Percentiles rank a stretch among this genome's conserved stretches.
Conservation (phyloP, 1,140 invertebrate species). For the Drosophila lowei region DNA sequence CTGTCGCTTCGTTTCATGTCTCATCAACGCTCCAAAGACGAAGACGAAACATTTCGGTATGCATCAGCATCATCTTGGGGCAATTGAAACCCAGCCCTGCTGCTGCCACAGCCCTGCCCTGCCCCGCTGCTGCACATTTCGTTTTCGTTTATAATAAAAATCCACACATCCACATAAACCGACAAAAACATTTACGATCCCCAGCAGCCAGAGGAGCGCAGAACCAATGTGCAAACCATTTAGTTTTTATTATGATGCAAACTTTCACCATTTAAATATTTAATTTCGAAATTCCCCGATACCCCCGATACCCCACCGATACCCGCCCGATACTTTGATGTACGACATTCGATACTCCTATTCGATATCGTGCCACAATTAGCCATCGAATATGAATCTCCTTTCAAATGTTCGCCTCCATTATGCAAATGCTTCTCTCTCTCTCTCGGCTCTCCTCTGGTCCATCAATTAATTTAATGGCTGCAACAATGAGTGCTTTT, state of each 20-base stretch:
- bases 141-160: constrained; percentile 57
- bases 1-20: constrained; percentile 67
- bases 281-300: constrained; percentile 1
- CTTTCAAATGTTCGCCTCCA: constrained; percentile 30
- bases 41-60: constrained; percentile 40
- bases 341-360: too few relatives aligned
- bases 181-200: constrained; percentile 34
- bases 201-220: too few relatives aligned
- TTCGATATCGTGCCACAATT: constrained; percentile 37
- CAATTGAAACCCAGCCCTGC: constrained; percentile 16
- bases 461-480: constrained; percentile 60
- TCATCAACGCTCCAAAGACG: constrained; percentile 54
- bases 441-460: constrained; percentile 8
- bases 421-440: constrained; percentile 46
- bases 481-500: constrained; percentile 50
- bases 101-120: background rate
- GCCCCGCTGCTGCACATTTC: constrained; percentile 46
- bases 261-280: constrained; percentile 41
- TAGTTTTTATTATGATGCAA: constrained; percentile 45
- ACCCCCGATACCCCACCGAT: too few relatives aligned
- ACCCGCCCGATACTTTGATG: too few relatives aligned
- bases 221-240: constrained; percentile 30
- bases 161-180: constrained; percentile 29
- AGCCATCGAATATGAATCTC: constrained; percentile 39
- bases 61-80: constrained; percentile 57